A percentile compares a stretch with the other conserved stretches of the same genome.
Conservation (phyloP, 2,113 vertebrate genomes). For the Upupa epops region DNA sequence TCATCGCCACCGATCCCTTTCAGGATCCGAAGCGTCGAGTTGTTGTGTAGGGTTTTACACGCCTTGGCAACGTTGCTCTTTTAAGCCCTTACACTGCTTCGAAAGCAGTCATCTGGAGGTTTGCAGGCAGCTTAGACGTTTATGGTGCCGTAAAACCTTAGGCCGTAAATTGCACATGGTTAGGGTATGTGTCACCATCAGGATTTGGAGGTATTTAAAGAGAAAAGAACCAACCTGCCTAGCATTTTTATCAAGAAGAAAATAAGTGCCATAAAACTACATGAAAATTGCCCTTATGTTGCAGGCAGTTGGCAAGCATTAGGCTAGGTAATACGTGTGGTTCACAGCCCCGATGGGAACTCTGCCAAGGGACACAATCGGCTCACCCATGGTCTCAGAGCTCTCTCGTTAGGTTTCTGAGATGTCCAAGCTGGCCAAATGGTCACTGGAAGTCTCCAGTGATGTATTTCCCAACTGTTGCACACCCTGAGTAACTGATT, state of each 20-base stretch:
- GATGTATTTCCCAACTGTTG: neutral
- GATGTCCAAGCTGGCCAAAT: neutral
- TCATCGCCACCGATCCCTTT: neutral
- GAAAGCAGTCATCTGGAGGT: neutral
- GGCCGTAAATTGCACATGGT: neutral
- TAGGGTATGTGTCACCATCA: neutral
- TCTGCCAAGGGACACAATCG: neutral
- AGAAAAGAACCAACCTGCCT: neutral
- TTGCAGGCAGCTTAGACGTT: conserved; percentile 1
- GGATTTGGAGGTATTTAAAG: neutral
- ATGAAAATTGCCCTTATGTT: neutral
- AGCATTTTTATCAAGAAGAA: neutral
- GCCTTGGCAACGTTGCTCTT: neutral
- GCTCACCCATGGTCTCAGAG: neutral
- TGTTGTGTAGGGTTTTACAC: neutral
- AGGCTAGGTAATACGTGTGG: neutral
- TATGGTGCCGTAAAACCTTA: neutral
- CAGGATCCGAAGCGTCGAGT: neutral
- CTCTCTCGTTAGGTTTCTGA: neutral
- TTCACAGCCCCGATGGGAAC: neutral
- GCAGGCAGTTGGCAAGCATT: neutral
- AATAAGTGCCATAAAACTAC: neutral
- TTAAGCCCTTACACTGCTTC: neutral
- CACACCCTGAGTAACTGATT: neutral
- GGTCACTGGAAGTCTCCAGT: neutral